Conservation (phyloP, 2,113 vertebrate genomes). For the Nicator chloris region DNA sequence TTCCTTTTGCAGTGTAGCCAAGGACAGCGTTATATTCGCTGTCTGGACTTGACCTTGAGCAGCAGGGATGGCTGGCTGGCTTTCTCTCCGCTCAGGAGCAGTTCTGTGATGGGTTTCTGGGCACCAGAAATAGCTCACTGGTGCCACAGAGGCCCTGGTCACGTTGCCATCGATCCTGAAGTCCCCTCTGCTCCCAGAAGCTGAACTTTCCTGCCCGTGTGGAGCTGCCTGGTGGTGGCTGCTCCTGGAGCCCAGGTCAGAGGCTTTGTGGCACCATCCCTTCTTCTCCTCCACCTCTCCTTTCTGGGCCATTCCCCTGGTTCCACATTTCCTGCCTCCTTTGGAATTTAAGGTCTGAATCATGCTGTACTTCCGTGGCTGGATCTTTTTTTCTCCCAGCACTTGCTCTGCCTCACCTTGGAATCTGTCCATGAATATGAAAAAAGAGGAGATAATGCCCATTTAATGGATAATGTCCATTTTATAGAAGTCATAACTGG, state of each 20-base stretch:
- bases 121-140: background rate
- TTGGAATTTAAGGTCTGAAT: background rate
- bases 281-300: background rate
- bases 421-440: background rate
- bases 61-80: background rate
- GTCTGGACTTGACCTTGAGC: background rate
- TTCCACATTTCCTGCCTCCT: background rate
- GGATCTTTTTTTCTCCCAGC: background rate
- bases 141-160: background rate
- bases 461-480: background rate
- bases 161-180: background rate
- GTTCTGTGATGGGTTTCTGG: background rate
- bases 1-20: background rate
- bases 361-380: background rate
- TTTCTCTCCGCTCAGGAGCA: background rate
- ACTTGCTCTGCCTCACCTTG: background rate
- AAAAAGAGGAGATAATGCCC: background rate
- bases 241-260: background rate
- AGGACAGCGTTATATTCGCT: background rate
- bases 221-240: background rate
- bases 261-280: rapidly evolving
- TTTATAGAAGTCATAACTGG: background rate
- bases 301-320: background rate
- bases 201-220: background rate
- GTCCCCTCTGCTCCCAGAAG: background rate